Conservation (phyloP, 2,797 vertebrate species). For the Mormyrops attenuatus region DNA sequence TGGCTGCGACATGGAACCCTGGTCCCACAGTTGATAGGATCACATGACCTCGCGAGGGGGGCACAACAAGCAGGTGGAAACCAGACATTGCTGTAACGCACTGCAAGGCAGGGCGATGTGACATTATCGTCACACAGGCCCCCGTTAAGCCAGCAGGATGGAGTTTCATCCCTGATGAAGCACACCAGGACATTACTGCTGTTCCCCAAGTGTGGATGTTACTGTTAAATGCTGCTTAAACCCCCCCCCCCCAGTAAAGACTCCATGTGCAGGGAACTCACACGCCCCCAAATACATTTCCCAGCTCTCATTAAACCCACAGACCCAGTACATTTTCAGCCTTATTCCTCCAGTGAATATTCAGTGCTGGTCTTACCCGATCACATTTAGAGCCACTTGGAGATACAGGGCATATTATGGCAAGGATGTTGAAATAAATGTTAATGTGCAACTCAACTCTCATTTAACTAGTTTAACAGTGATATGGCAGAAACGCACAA, state of each 20-base stretch:
- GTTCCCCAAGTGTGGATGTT: not conserved
- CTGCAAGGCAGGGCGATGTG: not conserved
- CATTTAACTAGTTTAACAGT: not conserved
- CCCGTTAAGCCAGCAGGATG: not conserved
- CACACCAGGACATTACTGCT: not conserved
- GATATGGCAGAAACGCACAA: not conserved
- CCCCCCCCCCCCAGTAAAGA: not conserved
- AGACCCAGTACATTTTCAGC: not conserved
- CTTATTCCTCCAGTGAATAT: slow-evolving; percentile 2
- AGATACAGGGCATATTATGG: not conserved
- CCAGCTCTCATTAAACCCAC: not conserved
- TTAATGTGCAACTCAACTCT: not conserved
- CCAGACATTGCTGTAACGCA: not conserved
- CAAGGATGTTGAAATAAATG: not conserved
- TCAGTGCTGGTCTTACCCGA: not conserved
- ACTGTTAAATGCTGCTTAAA: not conserved
- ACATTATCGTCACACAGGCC: not conserved
- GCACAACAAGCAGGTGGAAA: not conserved
- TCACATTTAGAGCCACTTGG: not conserved
- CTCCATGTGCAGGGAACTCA: not conserved
- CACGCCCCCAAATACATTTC: not conserved
- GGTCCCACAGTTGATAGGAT: not conserved
- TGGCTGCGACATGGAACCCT: not conserved
- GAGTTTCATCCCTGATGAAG: not conserved
- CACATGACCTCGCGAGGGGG: not conserved